Percentiles rank a stretch among this genome's conserved stretches.
These are phyloP conservation scores for Cephalopachus bancanus DNA, from an alignment of 2,797 vertebrate genomes.

Conservation along the genomic window DNA sequence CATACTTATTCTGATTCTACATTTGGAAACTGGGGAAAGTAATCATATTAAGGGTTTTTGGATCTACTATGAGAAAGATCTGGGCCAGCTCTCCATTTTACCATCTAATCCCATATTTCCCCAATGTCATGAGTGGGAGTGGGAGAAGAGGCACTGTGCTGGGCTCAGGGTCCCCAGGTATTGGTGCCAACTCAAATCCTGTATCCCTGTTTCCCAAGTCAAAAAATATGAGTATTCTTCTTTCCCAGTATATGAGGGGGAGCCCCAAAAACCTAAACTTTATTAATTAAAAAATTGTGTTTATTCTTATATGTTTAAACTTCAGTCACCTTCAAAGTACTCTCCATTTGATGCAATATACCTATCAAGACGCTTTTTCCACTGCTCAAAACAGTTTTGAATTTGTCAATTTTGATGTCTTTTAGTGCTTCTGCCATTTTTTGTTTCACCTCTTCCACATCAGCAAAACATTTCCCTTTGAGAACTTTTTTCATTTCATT, in stretches of 20 bases:
- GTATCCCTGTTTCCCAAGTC: slow-evolving; percentile 27
- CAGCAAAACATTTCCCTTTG: too few species aligned
- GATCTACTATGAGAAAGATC: neutral
- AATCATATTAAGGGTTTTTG: neutral
- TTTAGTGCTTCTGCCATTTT: too few species aligned
- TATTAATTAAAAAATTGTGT: too few species aligned
- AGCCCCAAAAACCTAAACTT: too few species aligned
- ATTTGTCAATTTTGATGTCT: too few species aligned
- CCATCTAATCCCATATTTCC: neutral
- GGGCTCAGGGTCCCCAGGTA: neutral
- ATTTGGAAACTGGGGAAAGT: slow-evolving; percentile 30
- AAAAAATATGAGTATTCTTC: neutral
- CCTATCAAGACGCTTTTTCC: too few species aligned
- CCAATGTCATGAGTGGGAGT: neutral
- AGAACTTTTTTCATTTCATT: too few species aligned
- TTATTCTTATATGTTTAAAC: too few species aligned
- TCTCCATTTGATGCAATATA: too few species aligned
- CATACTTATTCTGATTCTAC: neutral
- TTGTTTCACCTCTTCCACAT: too few species aligned
- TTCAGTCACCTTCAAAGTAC: too few species aligned
- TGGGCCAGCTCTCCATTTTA: neutral
- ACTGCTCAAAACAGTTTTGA: too few species aligned
- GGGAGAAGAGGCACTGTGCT: neutral
- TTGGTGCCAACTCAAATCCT: neutral
- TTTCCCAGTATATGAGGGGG: neutral